A percentile compares a stretch with the other conserved stretches of the same genome.
Evolutionary conservation across 2,113 vertebrate species (phyloP).

Genomic region (Ardeotis arabs): DNA sequence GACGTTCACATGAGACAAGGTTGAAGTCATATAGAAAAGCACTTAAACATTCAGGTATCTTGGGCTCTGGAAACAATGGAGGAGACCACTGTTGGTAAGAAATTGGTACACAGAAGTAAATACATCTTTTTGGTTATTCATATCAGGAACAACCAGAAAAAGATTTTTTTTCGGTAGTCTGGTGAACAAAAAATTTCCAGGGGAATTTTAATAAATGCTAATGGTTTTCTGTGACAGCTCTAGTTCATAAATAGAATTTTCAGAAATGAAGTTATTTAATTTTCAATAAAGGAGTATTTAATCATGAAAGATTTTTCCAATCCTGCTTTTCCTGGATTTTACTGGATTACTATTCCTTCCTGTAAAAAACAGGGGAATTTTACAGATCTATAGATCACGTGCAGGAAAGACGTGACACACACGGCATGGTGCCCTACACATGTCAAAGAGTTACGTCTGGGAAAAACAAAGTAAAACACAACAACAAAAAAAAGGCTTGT

Average conservation of each 20-base stretch:
- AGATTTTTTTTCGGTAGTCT: background rate
- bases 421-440: background rate
- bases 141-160: background rate
- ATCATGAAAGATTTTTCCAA: background rate
- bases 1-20: conserved; percentile 49
- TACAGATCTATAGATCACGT: background rate
- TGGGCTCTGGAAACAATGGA: background rate
- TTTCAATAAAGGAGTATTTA: background rate
- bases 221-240: background rate
- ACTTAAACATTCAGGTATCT: conserved; percentile 69
- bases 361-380: background rate
- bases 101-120: conserved; percentile 20
- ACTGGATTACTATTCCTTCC: background rate
- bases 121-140: background rate
- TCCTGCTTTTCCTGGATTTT: conserved; percentile 1
- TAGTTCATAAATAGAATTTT: background rate
- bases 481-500: background rate
- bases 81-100: conserved; percentile 23
- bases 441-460: background rate
- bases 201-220: conserved; percentile 23
- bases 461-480: conserved; percentile 15
- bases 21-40: conserved; percentile 65
- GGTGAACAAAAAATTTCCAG: background rate
- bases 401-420: background rate
- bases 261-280: background rate